Base-by-base conservation (phyloP, 2,888 invertebrate species). In the Rotaria macrura region DNA sequence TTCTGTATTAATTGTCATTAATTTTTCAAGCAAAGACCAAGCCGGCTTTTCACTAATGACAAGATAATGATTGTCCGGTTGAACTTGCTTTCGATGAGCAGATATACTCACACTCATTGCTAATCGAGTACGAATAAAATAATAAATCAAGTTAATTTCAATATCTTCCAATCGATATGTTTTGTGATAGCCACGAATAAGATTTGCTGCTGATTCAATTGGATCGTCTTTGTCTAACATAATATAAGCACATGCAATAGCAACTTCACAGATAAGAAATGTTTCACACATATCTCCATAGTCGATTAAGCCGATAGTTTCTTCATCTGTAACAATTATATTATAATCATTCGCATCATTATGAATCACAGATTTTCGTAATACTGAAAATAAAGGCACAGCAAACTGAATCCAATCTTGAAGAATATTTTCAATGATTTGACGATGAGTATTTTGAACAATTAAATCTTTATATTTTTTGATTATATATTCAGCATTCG, bases 271-370 rank as follows among this genome's bases (percentile, higher is more conserved):
- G 1, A 65, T 29, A 34, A 34, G 6, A 65, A 17, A 65, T 34
- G 34, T 65, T 34, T 34, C 5, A 34, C 65, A 65, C 20, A 65
- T 14, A 34, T 65, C 65, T 17, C 65, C 65, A 34, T 34, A 65
- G 38, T 65, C 65, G 38, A 65, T 65, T 34, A 65, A 65, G 38
- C 17, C 17, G 20, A 65, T 29, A 20, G 3, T 65, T 20, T 29
- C 65, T 65, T 65, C 34, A 65, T 65, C 14, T 17, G 2, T 14
- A 65, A 65, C 34, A 65, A 38, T 65, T 7, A 65, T 65, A 65
- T 65, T 65, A 34, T 65, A 65, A 65, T 65, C 65, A 65, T 65
- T 65, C 2, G 65, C 65, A 65, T 65, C 65, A 65, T 65, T 65
- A 65, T 65, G 65, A 65, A 65, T 65, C 12, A 65, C 38, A 20